Evolutionary conservation across 2,888 invertebrate genomes (phyloP).

Genomic region (Rhodophaea formosa): DNA sequence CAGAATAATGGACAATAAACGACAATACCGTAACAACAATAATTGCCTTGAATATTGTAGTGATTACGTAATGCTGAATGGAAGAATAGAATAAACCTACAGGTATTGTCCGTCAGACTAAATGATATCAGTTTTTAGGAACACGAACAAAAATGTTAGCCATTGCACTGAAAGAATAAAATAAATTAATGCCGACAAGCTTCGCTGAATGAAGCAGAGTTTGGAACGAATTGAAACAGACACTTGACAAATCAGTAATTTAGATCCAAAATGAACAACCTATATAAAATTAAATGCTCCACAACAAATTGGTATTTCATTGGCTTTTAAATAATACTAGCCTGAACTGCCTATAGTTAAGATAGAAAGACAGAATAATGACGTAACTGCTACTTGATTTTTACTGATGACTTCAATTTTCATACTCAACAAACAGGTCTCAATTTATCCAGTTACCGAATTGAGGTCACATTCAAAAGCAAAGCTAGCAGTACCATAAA

Average conservation of each 20-base stretch:
- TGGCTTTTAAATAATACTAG: too few species aligned
- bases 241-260: not conserved
- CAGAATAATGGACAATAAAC: not conserved
- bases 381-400: not conserved
- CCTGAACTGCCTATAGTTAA: not conserved
- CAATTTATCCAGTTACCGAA: conserved; percentile 1
- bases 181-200: not conserved
- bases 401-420: not conserved
- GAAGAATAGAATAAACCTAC: not conserved
- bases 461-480: conserved; percentile 12
- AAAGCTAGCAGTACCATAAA: conserved; percentile 21
- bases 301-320: too few species aligned
- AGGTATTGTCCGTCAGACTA: not conserved
- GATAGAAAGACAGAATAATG: not conserved
- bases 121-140: not conserved
- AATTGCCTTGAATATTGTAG: not conserved
- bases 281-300: not conserved
- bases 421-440: not conserved
- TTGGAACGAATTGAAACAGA: not conserved
- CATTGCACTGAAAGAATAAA: not conserved
- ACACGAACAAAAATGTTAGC: not conserved
- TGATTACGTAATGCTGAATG: conserved; percentile 6
- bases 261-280: not conserved
- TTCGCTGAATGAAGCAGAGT: not conserved
- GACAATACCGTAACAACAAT: not conserved